Percentiles rank a stretch among this genome's conserved stretches.
Conservation (phyloP, 2,888 invertebrate genomes). For the Argyra leucocephala region DNA sequence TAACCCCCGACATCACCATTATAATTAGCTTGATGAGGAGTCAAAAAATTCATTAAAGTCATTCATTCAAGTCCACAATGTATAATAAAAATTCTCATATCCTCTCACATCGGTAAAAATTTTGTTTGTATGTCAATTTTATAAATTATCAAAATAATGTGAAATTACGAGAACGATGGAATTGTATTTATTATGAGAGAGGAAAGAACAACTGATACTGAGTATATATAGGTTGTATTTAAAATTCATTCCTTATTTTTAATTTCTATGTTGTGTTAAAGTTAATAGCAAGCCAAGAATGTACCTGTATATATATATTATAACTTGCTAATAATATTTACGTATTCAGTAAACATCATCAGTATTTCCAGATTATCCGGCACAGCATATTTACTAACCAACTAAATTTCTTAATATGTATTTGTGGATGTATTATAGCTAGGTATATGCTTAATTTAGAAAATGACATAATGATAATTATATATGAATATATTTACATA, state of each 20-base stretch:
- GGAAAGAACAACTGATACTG: no score
- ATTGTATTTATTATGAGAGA: no score
- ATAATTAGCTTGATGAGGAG: not conserved
- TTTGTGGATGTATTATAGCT: no score
- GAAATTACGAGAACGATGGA: no score
- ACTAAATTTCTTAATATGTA: no score
- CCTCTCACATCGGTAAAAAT: not conserved
- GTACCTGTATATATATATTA: not conserved
- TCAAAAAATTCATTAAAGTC: conserved; percentile 6
- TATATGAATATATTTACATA: no score
- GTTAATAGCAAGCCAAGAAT: not conserved
- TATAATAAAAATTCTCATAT: not conserved
- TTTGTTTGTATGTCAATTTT: no score
- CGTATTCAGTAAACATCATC: not conserved
- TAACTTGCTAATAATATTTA: not conserved
- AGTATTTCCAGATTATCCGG: not conserved
- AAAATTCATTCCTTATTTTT: not conserved
- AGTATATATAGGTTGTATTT: no score
- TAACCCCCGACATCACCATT: conserved; percentile 1
- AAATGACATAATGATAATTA: no score
- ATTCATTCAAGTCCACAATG: conserved; percentile 2
- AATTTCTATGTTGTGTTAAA: not conserved
- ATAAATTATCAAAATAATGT: no score
- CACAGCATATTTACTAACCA: not conserved
- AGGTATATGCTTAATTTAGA: no score